Evolutionary conservation across 2,113 vertebrate genomes (phyloP).

Genomic region (Pleuronectes platessa): DNA sequence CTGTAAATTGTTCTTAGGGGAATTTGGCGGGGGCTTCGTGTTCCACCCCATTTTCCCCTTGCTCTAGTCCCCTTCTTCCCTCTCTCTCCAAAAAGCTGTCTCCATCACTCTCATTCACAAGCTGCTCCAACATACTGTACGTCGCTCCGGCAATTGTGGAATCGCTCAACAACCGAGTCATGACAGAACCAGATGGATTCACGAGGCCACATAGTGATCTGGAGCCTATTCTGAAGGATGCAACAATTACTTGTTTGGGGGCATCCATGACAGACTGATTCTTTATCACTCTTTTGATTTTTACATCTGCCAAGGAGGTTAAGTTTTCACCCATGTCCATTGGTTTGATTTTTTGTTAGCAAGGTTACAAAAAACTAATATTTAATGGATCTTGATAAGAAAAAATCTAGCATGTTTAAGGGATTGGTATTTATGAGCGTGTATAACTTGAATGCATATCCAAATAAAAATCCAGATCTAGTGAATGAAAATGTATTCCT

Average conservation of each 20-base stretch:
- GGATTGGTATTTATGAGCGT: too few relatives aligned
- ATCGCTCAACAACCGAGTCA: conserved; percentile 19
- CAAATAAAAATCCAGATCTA: too few relatives aligned
- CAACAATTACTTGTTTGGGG: conserved; percentile 2
- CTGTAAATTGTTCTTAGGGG: conserved; percentile 79
- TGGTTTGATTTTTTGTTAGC: too few relatives aligned
- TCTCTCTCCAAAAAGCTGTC: conserved; percentile 64
- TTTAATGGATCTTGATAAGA: too few relatives aligned
- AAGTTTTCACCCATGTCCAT: too few relatives aligned
- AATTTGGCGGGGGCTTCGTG: conserved; percentile 70
- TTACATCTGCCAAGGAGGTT: too few relatives aligned
- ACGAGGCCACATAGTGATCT: background rate
- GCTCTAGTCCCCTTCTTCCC: conserved; percentile 31
- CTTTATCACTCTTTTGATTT: background rate
- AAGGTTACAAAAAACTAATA: too few relatives aligned
- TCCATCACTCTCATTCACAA: conserved; percentile 59
- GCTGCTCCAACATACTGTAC: conserved; percentile 35
- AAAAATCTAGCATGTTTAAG: too few relatives aligned
- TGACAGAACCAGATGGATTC: conserved; percentile 13
- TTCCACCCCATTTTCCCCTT: conserved; percentile 41
- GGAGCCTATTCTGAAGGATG: too few relatives aligned
- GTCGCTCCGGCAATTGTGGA: conserved; percentile 39
- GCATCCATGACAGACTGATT: background rate
- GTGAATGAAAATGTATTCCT: too few relatives aligned
- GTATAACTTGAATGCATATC: too few relatives aligned